These are phyloP conservation scores for Poeciliopsis occidentalis DNA, from an alignment of 2,113 vertebrate species.

Conservation along the genomic window DNA sequence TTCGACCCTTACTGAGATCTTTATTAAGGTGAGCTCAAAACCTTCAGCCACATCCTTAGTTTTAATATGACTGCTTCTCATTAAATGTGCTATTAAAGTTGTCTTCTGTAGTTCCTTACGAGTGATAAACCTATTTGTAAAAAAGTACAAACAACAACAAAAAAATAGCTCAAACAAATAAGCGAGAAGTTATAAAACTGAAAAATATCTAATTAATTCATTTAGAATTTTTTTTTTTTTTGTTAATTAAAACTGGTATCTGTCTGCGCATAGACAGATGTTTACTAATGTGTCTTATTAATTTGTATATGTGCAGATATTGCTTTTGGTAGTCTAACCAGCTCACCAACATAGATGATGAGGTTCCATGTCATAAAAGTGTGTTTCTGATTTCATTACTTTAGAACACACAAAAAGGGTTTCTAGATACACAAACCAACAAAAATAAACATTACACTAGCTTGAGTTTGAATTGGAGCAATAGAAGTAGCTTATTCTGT, in stretches of 20 bases:
- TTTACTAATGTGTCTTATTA: background rate
- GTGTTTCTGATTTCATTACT: background rate
- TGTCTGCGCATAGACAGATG: no score
- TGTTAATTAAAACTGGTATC: background rate
- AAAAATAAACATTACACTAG: background rate
- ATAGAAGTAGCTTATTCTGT: background rate
- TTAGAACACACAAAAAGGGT: background rate
- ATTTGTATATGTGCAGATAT: background rate
- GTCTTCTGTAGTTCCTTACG: background rate
- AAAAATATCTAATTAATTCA: no score
- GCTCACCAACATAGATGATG: background rate
- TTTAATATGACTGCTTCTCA: background rate
- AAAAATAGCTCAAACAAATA: background rate
- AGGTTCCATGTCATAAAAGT: background rate
- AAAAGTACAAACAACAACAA: background rate
- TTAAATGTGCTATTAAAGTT: background rate
- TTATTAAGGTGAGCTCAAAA: constrained; percentile 65
- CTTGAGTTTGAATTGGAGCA: background rate
- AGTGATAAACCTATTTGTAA: background rate
- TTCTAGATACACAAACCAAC: background rate
- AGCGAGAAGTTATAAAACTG: no score
- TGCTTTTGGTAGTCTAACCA: background rate
- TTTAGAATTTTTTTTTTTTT: background rate
- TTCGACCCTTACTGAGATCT: constrained; percentile 54
- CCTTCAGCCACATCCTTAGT: background rate